Evolutionary conservation across 2,888 invertebrate species (phyloP).

Genomic region (Escarpia spicata): DNA sequence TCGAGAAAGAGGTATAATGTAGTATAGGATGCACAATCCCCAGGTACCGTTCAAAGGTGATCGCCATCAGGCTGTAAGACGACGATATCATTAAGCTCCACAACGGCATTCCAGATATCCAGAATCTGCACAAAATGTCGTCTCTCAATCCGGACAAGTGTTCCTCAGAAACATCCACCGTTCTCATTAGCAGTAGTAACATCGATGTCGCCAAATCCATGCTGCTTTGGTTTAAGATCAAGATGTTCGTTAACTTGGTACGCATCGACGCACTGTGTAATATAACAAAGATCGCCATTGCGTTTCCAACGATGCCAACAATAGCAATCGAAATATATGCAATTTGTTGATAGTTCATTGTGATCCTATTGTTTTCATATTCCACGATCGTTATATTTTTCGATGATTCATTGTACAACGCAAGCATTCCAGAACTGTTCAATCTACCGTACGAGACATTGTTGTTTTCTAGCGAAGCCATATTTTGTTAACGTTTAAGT

Average conservation of each 20-base stretch:
- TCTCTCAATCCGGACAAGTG: background rate
- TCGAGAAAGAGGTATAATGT: constrained; percentile 30
- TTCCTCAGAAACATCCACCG: constrained; percentile 1
- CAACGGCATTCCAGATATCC: constrained; percentile 27
- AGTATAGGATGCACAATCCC: constrained; percentile 34
- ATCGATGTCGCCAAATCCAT: constrained; percentile 37
- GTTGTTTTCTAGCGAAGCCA: background rate
- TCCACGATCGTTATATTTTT: background rate
- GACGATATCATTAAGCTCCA: constrained; percentile 36
- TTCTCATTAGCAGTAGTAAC: constrained; percentile 25
- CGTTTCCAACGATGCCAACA: constrained; percentile 35
- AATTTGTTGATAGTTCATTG: background rate
- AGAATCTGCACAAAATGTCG: constrained; percentile 30
- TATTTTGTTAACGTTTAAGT: no score
- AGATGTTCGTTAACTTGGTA: constrained; percentile 33
- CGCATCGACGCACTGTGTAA: constrained; percentile 26
- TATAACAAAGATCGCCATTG: constrained; percentile 35
- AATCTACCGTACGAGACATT: background rate
- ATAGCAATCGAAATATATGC: constrained; percentile 23
- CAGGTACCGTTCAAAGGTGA: constrained; percentile 39
- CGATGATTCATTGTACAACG: background rate
- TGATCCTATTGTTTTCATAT: background rate
- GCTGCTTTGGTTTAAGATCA: constrained; percentile 37
- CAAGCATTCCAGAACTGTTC: background rate
- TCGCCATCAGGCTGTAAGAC: constrained; percentile 33